phyloP scores from a whole-genome alignment of 2,797 vertebrate genomes.

The Chromobotia macracanthus region DNA sequence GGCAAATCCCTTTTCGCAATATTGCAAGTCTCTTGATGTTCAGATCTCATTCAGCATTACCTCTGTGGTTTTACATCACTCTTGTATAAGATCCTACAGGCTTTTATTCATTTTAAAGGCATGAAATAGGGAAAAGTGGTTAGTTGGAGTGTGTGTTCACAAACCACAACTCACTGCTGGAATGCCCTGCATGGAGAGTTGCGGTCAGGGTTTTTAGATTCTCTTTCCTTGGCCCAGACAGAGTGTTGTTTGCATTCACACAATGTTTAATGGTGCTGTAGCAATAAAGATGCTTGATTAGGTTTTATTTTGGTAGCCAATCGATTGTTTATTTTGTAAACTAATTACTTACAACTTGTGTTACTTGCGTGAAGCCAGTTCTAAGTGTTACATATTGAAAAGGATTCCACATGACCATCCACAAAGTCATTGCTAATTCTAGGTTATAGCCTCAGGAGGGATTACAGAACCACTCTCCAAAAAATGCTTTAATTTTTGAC shows the following conservation, averaged over 20 bases:
- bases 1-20: neutral
- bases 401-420: neutral
- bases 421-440: conserved; percentile 20
- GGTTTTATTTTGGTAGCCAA: conserved; percentile 10
- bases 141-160: conserved; percentile 34
- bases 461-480: neutral
- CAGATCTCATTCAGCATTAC: conserved; percentile 17
- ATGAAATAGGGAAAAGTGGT: conserved; percentile 39
- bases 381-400: neutral
- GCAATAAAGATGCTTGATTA: conserved; percentile 12
- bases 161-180: conserved; percentile 42
- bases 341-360: neutral
- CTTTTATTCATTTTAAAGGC: conserved; percentile 40
- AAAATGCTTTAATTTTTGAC: conserved; percentile 43
- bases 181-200: conserved; percentile 44
- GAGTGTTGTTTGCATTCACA: conserved; percentile 16
- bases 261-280: conserved; percentile 13
- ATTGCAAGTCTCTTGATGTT: neutral
- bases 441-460: conserved; percentile 21
- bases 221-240: neutral
- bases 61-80: conserved; percentile 37
- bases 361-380: neutral
- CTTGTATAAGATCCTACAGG: conserved; percentile 10
- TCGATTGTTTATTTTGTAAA: conserved; percentile 1
- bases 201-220: conserved; percentile 27